Base-by-base conservation (phyloP, 1,140 invertebrate genomes). In the Stegodyphus dumicola region DNA sequence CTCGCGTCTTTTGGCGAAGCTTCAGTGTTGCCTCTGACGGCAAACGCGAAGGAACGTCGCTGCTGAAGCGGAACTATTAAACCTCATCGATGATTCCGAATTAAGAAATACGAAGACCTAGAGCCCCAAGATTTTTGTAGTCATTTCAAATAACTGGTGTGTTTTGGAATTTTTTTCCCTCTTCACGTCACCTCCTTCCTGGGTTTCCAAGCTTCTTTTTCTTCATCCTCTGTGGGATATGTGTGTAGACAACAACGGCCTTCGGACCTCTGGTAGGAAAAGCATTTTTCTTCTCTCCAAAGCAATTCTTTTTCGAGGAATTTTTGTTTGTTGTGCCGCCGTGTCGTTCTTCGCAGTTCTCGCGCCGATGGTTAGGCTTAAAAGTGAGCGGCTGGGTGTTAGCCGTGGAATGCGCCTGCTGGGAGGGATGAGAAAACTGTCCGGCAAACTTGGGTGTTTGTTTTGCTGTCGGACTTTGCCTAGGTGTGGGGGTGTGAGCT, bases 201-300 rank as follows among this genome's bases (percentile, higher is more conserved):
- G 13, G 6, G 17, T 60, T 60, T 11, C 73, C 33, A 33, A 33
- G 33, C 33, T 33, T 33, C 33, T 33, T 33, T 33, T 33, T 33
- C 33, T 33, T 17, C 10, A 56, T 48, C 74, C 54, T 33, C 64
- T 60, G 60, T 77, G 75, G 75, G 75, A 77, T 77, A 77, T 77
- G 75, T 77, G 18, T 66, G 7, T 77, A 60, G 75, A 77, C 60
- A 33, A 33, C 33, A 60, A 52, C 75, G 56, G 15, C n/a, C n/a
- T 9, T 60, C 66, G 75, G 75, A 77, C 60, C 66, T 65, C 60
- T 48, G 75, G 75, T 77, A 77, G 75, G 75, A 77, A 17, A 60
- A 11, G 15, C 56, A 60, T 60, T 60, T 60, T 60, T 60, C 9
- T 60, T 60, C 15, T 60, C 15, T 60, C 15, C 15, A 60, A 5